Conservation (phyloP, 2,888 invertebrate genomes). For the Ferdinandea cuprea region DNA sequence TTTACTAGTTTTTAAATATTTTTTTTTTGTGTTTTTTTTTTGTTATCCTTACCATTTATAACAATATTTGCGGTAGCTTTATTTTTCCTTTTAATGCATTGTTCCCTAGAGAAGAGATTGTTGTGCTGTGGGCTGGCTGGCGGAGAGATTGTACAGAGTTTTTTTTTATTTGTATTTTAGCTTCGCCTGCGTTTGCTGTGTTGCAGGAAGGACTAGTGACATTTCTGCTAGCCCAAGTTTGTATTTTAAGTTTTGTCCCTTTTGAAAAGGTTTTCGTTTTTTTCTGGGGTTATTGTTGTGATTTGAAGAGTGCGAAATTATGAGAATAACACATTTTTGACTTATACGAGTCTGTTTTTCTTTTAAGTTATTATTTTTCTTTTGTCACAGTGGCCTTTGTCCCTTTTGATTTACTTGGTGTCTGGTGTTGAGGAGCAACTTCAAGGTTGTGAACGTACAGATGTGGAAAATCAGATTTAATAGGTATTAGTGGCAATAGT, state of each 20-base stretch:
- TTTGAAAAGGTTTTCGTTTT: conserved; percentile 1
- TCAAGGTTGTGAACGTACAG: conserved; percentile 43
- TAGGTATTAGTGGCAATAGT: no score
- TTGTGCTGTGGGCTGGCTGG: conserved; percentile 12
- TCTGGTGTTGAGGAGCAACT: conserved; percentile 34
- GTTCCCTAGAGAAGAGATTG: conserved; percentile 53
- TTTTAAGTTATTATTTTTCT: no score
- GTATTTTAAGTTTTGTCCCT: conserved; percentile 16
- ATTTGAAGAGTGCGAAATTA: conserved; percentile 62
- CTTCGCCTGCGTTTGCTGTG: conserved; percentile 51
- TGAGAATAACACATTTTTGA: conserved; percentile 46
- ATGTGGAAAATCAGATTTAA: conserved; percentile 34
- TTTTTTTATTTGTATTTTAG: conserved; percentile 3
- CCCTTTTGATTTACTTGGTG: conserved; percentile 27
- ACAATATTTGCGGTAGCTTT: conserved; percentile 70
- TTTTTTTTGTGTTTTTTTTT: conserved; percentile 34
- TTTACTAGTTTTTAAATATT: neutral
- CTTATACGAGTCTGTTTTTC: neutral
- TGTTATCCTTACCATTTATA: conserved; percentile 68
- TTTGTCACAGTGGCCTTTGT: conserved; percentile 16
- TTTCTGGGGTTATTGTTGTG: conserved; percentile 19
- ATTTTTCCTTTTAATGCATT: conserved; percentile 61
- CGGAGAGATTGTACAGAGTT: no score
- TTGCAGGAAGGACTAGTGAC: conserved; percentile 70
- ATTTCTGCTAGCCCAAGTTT: conserved; percentile 52